Percentiles rank a stretch among this genome's conserved stretches.
Conservation (phyloP, 2,888 invertebrate genomes). For the Macrosiphum euphorbiae region DNA sequence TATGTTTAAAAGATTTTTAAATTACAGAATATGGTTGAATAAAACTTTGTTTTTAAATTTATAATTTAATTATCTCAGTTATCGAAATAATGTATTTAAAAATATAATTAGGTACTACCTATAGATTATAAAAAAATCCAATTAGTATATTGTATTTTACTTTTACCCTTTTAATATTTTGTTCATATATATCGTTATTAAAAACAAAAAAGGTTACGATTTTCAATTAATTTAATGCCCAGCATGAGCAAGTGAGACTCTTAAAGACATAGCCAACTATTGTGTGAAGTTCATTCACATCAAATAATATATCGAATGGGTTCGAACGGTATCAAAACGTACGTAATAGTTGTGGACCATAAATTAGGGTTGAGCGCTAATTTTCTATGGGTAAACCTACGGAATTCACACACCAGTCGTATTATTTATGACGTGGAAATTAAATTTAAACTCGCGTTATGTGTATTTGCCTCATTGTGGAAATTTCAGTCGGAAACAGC, state of each 20-base stretch:
- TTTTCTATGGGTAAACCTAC: conserved; percentile 10
- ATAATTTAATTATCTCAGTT: neutral
- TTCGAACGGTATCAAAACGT: neutral
- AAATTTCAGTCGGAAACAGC: neutral
- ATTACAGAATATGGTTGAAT: neutral
- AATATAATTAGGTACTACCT: neutral
- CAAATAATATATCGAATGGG: conserved; percentile 17
- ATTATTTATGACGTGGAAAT: conserved; percentile 49
- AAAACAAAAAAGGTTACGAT: neutral
- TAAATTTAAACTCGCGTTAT: conserved; percentile 29
- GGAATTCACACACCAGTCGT: neutral
- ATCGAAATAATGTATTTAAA: neutral
- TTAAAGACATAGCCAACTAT: neutral
- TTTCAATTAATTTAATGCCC: neutral
- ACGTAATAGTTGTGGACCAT: neutral
- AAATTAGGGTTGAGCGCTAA: conserved; percentile 43
- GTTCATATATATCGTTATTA: neutral
- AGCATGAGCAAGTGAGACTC: neutral
- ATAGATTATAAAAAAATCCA: neutral
- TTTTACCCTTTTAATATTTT: neutral
- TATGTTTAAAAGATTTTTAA: neutral
- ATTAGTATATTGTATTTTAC: neutral
- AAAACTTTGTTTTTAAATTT: neutral
- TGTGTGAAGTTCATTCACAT: neutral
- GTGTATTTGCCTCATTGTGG: neutral